Base-by-base conservation (phyloP, 2,888 invertebrate genomes). In the Iphiclides podalirius region DNA sequence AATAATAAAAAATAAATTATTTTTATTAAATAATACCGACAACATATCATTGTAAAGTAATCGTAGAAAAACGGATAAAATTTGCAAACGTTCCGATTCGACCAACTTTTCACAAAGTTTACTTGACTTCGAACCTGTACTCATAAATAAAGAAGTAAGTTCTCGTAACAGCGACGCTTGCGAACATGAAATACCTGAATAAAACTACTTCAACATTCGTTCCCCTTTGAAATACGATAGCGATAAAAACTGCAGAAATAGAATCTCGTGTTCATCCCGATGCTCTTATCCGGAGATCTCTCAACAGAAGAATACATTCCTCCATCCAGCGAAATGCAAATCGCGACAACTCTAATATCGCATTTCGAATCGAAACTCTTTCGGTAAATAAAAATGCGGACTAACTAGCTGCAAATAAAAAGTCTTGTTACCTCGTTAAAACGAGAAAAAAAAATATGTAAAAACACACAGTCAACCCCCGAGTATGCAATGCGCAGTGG, bases 401-500 rank as follows among this genome's bases (percentile, higher is more conserved):
- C 43, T 53, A 59, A 54, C 53, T 58, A 57, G 56, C 47, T 57
- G 59, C 54, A 58, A 55, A 59, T 56, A 58, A 54, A n/a, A 55
- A 57, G 52, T 65, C 59, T 66, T 67, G 73, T 71, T 67, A 65
- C 63, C 60, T 70, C 68, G 66, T 72, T 70, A 67, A 61, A 62
- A 61, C 58, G 59, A 66, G 68, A 72, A 67, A 61, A 61, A 61
- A 58, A 60, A 66, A 68, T 72, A 74, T 59, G 58, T 57, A 68
- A 73, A 70, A 71, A 66, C 67, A 70, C 60, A 71, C 66, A 66
- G 61, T 58, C 60, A 61, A 58, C 49, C 35, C 38, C 55, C 59
- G 59, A 71, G 70, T 61, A 64, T 64, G 72, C 70, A 73, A 75
- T 85, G 85, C 85, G 84, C 86, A 83, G 77, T 61, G 71, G 68